Evolutionary conservation across 2,888 invertebrate species (phyloP).

Genomic region (Leucophora obtusa): DNA sequence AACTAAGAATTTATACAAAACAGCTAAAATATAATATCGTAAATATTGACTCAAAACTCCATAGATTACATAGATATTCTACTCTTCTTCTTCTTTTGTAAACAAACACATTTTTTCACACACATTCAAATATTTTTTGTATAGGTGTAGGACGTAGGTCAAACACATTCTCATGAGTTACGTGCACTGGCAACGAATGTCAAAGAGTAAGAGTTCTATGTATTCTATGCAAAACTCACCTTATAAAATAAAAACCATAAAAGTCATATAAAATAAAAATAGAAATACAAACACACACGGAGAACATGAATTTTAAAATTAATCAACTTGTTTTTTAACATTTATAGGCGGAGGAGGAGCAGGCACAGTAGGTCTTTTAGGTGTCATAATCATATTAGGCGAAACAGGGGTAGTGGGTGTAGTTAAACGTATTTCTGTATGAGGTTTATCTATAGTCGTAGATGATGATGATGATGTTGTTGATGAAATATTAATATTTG

Average conservation of each 20-base stretch:
- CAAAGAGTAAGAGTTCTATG: too few relatives aligned
- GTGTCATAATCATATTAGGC: conserved; percentile 73
- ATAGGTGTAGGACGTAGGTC: too few relatives aligned
- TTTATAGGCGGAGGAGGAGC: conserved; percentile 74
- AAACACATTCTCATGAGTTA: too few relatives aligned
- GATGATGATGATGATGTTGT: conserved; percentile 11
- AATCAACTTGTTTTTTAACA: conserved; percentile 72
- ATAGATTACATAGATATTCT: too few relatives aligned
- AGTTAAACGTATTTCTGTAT: conserved; percentile 58
- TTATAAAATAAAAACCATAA: conserved; percentile 9
- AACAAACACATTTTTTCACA: too few relatives aligned
- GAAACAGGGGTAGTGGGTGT: conserved; percentile 73
- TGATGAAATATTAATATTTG: conserved; percentile 14
- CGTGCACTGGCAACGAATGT: too few relatives aligned
- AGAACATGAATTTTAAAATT: conserved; percentile 29
- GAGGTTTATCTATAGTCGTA: conserved; percentile 26
- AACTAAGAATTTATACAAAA: too few relatives aligned
- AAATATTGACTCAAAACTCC: conserved; percentile 2
- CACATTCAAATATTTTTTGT: too few relatives aligned
- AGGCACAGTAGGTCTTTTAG: conserved; percentile 75
- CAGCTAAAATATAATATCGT: not conserved
- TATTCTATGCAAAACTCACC: too few relatives aligned
- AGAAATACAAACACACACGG: conserved; percentile 12
- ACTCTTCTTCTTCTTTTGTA: too few relatives aligned
- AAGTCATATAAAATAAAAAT: not conserved